phyloP scores from a whole-genome alignment of 2,888 invertebrate species.

The Linnaemya tessellans region DNA sequence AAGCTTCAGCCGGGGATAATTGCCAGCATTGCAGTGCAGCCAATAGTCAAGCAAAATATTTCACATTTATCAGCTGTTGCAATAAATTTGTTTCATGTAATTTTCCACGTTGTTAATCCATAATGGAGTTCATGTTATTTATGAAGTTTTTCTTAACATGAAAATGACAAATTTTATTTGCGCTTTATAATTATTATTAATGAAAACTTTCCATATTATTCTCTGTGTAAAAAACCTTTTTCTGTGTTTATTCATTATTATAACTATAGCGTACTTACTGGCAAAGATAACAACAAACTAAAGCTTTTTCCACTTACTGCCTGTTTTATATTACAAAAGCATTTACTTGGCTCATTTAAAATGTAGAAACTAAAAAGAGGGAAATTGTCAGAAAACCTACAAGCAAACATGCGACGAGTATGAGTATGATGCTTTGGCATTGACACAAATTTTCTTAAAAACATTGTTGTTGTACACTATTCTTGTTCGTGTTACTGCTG shows the following conservation, averaged over 20 bases:
- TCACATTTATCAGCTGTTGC: too few relatives aligned
- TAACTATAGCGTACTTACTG: background rate
- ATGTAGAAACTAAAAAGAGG: background rate
- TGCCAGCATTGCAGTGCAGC: too few relatives aligned
- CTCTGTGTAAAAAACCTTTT: background rate
- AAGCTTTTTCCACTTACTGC: background rate
- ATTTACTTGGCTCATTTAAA: slow-evolving; percentile 42
- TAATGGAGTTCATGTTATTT: too few relatives aligned
- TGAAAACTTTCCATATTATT: too few relatives aligned
- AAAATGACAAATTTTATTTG: too few relatives aligned
- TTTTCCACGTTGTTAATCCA: too few relatives aligned
- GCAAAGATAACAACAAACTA: background rate
- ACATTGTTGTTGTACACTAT: slow-evolving; percentile 17
- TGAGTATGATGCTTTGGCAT: slow-evolving; percentile 53
- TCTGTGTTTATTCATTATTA: slow-evolving; percentile 1
- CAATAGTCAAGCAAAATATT: too few relatives aligned
- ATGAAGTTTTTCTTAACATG: too few relatives aligned
- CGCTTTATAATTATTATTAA: too few relatives aligned
- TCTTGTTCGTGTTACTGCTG: background rate
- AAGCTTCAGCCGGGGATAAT: too few relatives aligned
- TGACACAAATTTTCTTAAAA: slow-evolving; percentile 55
- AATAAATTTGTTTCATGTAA: too few relatives aligned
- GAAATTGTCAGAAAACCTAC: slow-evolving; percentile 13
- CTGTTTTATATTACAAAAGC: slow-evolving; percentile 1
- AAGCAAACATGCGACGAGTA: slow-evolving; percentile 27